Conservation (phyloP, 2,113 vertebrate genomes). For the Brachypteracias leptosomus region DNA sequence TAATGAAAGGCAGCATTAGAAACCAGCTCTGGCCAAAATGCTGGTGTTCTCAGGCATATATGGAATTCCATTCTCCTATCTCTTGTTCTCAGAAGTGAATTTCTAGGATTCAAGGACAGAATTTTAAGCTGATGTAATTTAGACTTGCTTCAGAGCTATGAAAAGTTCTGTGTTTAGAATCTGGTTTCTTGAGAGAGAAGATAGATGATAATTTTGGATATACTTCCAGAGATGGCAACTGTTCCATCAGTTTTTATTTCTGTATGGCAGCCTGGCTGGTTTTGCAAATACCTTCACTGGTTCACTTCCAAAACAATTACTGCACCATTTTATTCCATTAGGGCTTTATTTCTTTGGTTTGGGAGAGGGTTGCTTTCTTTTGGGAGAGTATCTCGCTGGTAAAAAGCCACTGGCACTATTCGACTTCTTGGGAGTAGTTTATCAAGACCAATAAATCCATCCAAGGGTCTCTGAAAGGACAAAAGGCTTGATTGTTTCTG, state of each 20-base stretch:
- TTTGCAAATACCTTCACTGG: background rate
- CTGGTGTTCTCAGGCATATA: background rate
- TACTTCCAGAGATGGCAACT: background rate
- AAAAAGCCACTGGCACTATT: background rate
- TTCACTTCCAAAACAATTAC: background rate
- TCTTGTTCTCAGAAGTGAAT: background rate
- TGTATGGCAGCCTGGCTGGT: background rate
- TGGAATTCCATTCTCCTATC: background rate
- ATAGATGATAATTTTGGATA: background rate
- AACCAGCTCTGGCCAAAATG: background rate
- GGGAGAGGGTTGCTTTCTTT: background rate
- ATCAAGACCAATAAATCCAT: background rate
- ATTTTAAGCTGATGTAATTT: background rate
- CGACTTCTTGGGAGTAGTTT: background rate
- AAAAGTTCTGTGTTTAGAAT: background rate
- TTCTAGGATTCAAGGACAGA: background rate
- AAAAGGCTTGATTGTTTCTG: background rate
- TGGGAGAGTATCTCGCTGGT: background rate
- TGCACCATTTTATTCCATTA: background rate
- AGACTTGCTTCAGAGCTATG: background rate
- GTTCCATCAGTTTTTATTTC: background rate
- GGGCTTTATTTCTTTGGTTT: background rate
- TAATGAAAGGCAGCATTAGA: background rate
- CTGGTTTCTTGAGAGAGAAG: background rate
- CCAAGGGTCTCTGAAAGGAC: background rate